phyloP scores from a whole-genome alignment of 2,113 vertebrate genomes.

The Pao palembangensis region DNA sequence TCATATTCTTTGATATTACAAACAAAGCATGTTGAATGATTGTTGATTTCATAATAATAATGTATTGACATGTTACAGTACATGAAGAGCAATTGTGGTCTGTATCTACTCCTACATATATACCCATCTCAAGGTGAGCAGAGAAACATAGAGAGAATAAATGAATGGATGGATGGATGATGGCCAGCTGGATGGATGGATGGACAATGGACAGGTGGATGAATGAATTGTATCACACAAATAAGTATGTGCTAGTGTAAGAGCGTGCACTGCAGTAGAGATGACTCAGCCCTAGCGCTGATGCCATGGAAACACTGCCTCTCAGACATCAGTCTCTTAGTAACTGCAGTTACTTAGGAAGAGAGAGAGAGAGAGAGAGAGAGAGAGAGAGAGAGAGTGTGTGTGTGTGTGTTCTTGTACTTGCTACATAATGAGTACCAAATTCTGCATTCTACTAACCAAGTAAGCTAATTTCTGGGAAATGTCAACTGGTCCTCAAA shows the following conservation, averaged over 20 bases:
- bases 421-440: neutral
- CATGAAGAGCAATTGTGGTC: too few species aligned
- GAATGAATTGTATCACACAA: conserved; percentile 14
- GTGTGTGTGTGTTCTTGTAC: conserved; percentile 9
- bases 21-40: too few species aligned
- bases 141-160: too few species aligned
- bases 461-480: neutral
- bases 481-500: too few species aligned
- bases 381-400: conserved; percentile 4
- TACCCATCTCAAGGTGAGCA: too few species aligned
- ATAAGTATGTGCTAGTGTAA: conserved; percentile 16
- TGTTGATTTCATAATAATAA: too few species aligned
- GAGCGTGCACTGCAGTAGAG: conserved; percentile 50
- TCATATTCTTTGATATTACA: too few species aligned
- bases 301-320: conserved; percentile 67
- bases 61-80: too few species aligned
- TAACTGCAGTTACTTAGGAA: conserved; percentile 61
- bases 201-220: neutral
- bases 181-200: too few species aligned
- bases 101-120: too few species aligned
- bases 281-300: conserved; percentile 64
- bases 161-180: too few species aligned
- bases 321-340: conserved; percentile 68
- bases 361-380: conserved; percentile 5
- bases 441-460: neutral